Evolutionary conservation across 2,797 vertebrate genomes (phyloP).

Genomic region (Adelosebastes latens): DNA sequence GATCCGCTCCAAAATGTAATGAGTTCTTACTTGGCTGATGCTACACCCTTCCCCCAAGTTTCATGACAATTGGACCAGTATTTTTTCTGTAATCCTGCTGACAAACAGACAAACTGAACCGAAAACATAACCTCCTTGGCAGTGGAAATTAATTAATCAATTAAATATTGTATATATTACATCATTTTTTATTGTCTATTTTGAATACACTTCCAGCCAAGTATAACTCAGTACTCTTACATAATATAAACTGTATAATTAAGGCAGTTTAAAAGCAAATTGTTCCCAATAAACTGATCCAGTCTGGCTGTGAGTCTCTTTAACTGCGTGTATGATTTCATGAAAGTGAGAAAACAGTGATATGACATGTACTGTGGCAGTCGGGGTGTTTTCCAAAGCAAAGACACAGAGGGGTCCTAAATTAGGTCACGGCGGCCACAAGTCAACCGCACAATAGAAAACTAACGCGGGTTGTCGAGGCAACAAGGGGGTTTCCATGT

Average conservation of each 20-base stretch:
- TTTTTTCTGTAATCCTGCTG: neutral
- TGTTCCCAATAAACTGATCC: slow-evolving; percentile 45
- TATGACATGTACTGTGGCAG: slow-evolving; percentile 5
- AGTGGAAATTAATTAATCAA: no score
- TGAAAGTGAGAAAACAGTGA: slow-evolving; percentile 28
- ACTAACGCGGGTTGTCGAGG: slow-evolving; percentile 37
- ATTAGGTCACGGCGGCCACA: slow-evolving; percentile 22
- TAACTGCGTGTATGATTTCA: slow-evolving; percentile 47
- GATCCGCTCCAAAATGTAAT: no score
- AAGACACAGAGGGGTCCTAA: slow-evolving; percentile 40
- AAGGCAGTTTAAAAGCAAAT: neutral
- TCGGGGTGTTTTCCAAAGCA: slow-evolving; percentile 3
- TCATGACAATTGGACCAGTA: neutral
- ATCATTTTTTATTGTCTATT: neutral
- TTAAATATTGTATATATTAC: neutral
- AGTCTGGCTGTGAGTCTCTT: slow-evolving; percentile 22
- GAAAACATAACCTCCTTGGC: neutral
- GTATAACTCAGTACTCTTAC: neutral
- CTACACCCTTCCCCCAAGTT: neutral
- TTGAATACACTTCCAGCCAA: neutral
- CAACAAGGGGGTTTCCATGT: slow-evolving; percentile 45
- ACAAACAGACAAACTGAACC: neutral
- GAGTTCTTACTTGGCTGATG: no score
- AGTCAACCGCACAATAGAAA: slow-evolving; percentile 48
- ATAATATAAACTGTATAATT: slow-evolving; percentile 22